Evolutionary conservation across 2,888 invertebrate species (phyloP).

Genomic region (Tetrapedia diversipes): DNA sequence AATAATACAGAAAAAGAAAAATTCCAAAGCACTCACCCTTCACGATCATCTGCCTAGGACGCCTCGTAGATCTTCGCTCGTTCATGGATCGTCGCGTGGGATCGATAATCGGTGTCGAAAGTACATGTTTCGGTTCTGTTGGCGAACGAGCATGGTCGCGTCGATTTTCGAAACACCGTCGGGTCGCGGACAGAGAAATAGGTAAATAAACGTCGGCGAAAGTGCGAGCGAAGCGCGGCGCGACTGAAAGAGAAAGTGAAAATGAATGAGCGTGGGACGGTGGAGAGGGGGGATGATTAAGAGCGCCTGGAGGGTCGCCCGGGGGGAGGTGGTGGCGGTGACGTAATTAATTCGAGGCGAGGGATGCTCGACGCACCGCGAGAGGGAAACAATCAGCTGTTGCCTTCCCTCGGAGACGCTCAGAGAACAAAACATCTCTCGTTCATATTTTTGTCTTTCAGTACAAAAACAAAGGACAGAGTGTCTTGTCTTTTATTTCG

Average conservation of each 20-base stretch:
- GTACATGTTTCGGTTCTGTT: not conserved
- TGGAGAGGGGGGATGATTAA: constrained; percentile 64
- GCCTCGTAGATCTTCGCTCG: not conserved
- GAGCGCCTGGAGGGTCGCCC: constrained; percentile 58
- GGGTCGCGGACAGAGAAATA: constrained; percentile 16
- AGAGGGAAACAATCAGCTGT: constrained; percentile 75
- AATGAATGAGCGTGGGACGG: constrained; percentile 56
- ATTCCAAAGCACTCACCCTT: constrained; percentile 29
- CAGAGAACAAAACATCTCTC: constrained; percentile 31
- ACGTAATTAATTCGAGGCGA: constrained; percentile 76
- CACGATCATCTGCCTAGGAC: not conserved
- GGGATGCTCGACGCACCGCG: constrained; percentile 59
- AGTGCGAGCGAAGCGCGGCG: constrained; percentile 4
- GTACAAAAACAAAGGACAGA: too few relatives aligned
- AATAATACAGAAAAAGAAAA: not conserved
- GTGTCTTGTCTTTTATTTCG: too few relatives aligned
- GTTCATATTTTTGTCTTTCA: too few relatives aligned
- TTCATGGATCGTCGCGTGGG: not conserved
- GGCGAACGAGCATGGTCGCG: constrained; percentile 2
- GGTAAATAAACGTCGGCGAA: constrained; percentile 31
- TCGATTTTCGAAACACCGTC: constrained; percentile 22
- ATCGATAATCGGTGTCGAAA: constrained; percentile 1
- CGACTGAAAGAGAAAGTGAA: constrained; percentile 57
- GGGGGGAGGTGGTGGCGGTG: constrained; percentile 60
- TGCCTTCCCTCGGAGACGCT: constrained; percentile 67